Evolutionary conservation across 2,888 invertebrate genomes (phyloP).

Genomic region (Drosophila maculinotata): DNA sequence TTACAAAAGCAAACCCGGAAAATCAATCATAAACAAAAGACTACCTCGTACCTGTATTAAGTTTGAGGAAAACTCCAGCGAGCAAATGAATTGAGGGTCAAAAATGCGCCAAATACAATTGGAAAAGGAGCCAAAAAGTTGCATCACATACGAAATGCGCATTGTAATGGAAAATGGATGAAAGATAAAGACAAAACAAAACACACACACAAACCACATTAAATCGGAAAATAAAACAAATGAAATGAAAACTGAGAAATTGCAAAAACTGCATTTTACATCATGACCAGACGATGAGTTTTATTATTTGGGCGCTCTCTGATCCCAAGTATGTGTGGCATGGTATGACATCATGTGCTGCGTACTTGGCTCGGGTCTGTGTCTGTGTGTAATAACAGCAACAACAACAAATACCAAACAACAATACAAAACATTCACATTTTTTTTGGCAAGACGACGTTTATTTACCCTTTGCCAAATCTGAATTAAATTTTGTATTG

Average conservation of each 20-base stretch:
- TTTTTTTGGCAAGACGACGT: background rate
- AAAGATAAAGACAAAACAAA: constrained; percentile 17
- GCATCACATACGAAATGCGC: constrained; percentile 6
- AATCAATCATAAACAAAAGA: constrained; percentile 25
- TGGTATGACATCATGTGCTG: constrained; percentile 52
- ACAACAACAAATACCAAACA: constrained; percentile 27
- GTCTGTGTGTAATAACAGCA: constrained; percentile 15
- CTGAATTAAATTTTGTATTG: too few species aligned
- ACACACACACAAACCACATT: constrained; percentile 41
- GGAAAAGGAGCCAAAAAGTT: constrained; percentile 32
- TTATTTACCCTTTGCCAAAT: constrained; percentile 13
- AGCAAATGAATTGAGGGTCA: constrained; percentile 62
- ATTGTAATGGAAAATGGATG: constrained; percentile 10
- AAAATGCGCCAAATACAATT: constrained; percentile 46
- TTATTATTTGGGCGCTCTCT: constrained; percentile 26
- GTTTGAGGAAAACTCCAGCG: constrained; percentile 45
- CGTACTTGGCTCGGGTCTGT: constrained; percentile 23
- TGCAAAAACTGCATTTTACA: constrained; percentile 54
- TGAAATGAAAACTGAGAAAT: constrained; percentile 30
- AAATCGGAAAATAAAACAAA: constrained; percentile 35
- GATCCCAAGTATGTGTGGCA: constrained; percentile 6
- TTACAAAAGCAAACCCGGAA: constrained; percentile 50
- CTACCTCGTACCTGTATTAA: background rate
- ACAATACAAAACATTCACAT: constrained; percentile 19
- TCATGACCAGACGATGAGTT: constrained; percentile 29